phyloP scores from a whole-genome alignment of 2,797 vertebrate genomes.

The Clarias laeviceps region DNA sequence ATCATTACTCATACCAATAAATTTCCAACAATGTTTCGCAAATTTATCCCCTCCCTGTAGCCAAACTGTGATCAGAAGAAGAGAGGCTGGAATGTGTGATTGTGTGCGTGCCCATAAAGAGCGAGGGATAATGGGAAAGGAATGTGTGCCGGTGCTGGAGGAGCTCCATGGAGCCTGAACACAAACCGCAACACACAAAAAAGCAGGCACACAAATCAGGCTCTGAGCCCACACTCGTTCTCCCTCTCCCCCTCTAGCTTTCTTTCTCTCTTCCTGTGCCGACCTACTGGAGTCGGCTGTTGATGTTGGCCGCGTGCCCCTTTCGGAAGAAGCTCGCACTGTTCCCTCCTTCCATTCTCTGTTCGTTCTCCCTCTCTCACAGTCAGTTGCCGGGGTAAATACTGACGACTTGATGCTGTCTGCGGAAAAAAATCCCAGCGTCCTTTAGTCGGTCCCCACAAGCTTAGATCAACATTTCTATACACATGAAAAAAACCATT shows the following conservation, averaged over 20 bases:
- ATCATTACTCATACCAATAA: constrained; percentile 9
- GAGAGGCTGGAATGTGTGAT: constrained; percentile 40
- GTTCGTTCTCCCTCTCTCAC: constrained; percentile 37
- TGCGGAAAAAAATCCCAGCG: constrained; percentile 64
- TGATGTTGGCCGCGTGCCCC: constrained; percentile 88
- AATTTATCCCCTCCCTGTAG: constrained; percentile 50
- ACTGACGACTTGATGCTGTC: constrained; percentile 86
- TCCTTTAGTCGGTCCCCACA: neutral
- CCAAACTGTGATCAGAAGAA: constrained; percentile 46
- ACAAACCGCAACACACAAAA: constrained; percentile 76
- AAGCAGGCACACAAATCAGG: constrained; percentile 82
- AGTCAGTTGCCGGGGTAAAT: constrained; percentile 75
- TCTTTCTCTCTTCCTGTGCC: constrained; percentile 85
- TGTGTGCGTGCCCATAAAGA: constrained; percentile 70
- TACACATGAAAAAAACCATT: constrained; percentile 24
- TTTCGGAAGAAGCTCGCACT: constrained; percentile 70
- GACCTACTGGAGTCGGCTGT: constrained; percentile 94
- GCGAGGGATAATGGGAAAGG: constrained; percentile 75
- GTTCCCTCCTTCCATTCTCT: constrained; percentile 42
- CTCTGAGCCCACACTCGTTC: constrained; percentile 74
- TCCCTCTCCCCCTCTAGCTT: constrained; percentile 62
- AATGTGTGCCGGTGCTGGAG: constrained; percentile 70
- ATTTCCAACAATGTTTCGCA: constrained; percentile 30
- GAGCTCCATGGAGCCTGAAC: constrained; percentile 78
- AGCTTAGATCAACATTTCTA: constrained; percentile 4